Evolutionary conservation across 2,888 invertebrate genomes (phyloP).

Genomic region (Caenorhabditis zanzibari): DNA sequence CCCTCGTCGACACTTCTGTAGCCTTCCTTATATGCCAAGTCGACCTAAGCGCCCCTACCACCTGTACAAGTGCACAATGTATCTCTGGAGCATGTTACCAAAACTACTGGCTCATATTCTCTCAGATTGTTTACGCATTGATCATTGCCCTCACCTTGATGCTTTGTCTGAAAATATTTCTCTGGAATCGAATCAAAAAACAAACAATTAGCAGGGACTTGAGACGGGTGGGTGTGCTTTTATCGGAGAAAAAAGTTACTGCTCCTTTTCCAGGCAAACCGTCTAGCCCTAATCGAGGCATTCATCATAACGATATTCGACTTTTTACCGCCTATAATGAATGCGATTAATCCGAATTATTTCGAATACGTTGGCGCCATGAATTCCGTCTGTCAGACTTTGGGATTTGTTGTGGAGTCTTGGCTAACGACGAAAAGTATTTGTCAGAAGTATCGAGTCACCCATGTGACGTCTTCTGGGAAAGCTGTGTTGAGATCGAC

Average conservation of each 20-base stretch:
- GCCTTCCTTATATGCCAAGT: not conserved
- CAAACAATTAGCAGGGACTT: not conserved
- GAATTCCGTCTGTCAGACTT: slow-evolving; percentile 10
- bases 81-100: not conserved
- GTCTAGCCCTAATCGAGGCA: slow-evolving; percentile 13
- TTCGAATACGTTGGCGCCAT: slow-evolving; percentile 17
- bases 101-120: not conserved
- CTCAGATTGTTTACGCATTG: not conserved
- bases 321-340: slow-evolving; percentile 8
- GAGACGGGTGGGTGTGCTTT: not conserved
- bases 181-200: slow-evolving; percentile 25
- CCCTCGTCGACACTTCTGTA: not conserved
- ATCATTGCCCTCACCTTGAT: not conserved
- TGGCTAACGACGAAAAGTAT: not conserved
- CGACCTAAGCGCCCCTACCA: not conserved
- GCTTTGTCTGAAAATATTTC: not conserved
- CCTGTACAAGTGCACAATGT: not conserved
- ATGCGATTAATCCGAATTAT: not conserved
- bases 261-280: slow-evolving; percentile 9
- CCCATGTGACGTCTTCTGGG: not conserved
- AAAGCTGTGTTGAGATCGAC: not conserved
- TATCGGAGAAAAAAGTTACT: too few species aligned
- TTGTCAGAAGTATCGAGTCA: not conserved
- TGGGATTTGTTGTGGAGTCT: slow-evolving; percentile 17
- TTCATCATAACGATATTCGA: slow-evolving; percentile 8